Base-by-base conservation (phyloP, 1,140 invertebrate genomes). In the Chironomus striatipennis region DNA sequence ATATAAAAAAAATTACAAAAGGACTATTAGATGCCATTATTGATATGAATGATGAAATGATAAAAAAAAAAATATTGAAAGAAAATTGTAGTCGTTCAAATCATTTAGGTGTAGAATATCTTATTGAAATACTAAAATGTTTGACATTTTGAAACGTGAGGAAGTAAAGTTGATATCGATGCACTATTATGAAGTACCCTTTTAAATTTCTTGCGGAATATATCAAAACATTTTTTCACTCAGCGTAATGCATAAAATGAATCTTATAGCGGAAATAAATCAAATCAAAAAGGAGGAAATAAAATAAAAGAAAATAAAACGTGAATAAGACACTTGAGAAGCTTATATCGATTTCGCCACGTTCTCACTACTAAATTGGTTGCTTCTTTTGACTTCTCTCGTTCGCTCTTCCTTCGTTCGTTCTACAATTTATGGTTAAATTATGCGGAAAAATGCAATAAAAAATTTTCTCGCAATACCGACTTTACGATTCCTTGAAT, bases 371-470 rank as follows among this genome's bases (percentile, higher is more conserved):
- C 47, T 57, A n/a, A 57, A 57, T 57, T 57, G 12, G n/a, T 57
- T 57, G 47, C 47, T n/a, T 57, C n/a, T 57, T 57, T n/a, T 57
- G 47, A 57, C 12, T 10, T 47, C 15, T 47, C 15, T 57, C 47
- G 12, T n/a, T 57, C 43, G 15, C 43, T 47, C 47, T 57, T n/a
- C 12, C 4, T n/a, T 57, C 12, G 47, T n/a, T 57, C n/a, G 47
- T n/a, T 57, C 65, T 70, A 17, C 65, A 70, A 70, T 70, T 70
- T 70, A 70, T 70, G 65, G 65, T 70, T 15, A 70, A 70, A 70
- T 70, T 70, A 70, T 70, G 65, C 65, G 65, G 65, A 70, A 70
- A 57, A 70, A 70, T 70, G 65, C 65, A 70, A 70, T 70, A 70
- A 70, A 57, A 57, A 70, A 70, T 70, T 70, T 70, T 21, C 17